Evolutionary conservation across 2,888 invertebrate genomes (phyloP), one percentile per base, ranked within the genome.

Genomic region (Hirtodrosophila confusa): DNA sequence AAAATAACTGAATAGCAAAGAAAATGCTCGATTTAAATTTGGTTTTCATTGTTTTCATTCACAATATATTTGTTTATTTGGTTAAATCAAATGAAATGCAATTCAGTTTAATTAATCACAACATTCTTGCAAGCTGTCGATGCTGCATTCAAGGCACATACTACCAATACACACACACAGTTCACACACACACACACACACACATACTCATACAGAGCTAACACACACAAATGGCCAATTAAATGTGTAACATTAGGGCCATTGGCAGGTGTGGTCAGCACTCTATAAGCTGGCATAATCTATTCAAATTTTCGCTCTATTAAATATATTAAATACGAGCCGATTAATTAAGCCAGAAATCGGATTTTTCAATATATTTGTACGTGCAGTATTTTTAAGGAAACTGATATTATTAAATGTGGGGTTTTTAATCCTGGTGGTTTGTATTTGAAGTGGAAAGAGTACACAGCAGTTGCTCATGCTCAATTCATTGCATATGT

Each of bases 31-130:
- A 24, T 50, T 65, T 39, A 35, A 40, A 56, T 56, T 58, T 39
- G 48, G 60, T 62, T 63, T 65, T 12, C 49, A 63, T 53, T 70
- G 49, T 45, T 53, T 55, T 54, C 40, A 23, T n/a, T 6, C 7
- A 10, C 44, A 31, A 48, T 54, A 57, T 53, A 49, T 67, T 69
- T 80, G 65, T 72, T 69, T 64, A 69, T 79, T 50, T 82, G 64
- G 62, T 75, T 75, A 55, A 83, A 76, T 73, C 65, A 63, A 87
- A 78, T 77, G 57, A 66, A 80, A 76, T 63, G 60, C 70, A 36
- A 75, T 70, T 63, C 58, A 65, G 64, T 77, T 85, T 58, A 68
- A 87, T 87, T 87, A 70, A 80, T 69, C 60, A 60, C 12, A 47
- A 54, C 53, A 65, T 61, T 45, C 43, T 44, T 49, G 41, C 45